Base-by-base conservation (phyloP, 1,140 invertebrate genomes). In the Zaprionus africanus region DNA sequence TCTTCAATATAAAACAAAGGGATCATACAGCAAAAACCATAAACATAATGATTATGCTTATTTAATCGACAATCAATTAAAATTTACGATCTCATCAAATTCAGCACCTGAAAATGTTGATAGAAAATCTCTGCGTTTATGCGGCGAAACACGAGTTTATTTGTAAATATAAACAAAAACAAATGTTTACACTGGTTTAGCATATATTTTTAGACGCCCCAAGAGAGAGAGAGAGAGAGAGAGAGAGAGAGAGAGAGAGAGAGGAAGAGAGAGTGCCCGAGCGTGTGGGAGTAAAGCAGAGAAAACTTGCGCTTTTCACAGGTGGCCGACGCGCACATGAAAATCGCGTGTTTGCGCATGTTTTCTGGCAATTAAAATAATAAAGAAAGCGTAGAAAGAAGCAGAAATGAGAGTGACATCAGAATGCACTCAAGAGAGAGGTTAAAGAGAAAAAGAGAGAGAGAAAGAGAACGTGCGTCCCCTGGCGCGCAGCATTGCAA, bases 121-220 rank as follows among this genome's bases (percentile, higher is more conserved):
- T 54, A 5, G 5, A 54, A 54, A 54, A 15, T n/a, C 4, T 28
- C 12, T 13, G 19, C 24, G 5, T 70, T 69, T 75, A 69, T 69
- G 24, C 26, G 51, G 66, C 34, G 5, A 70, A 64, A 63, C 73
- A 71, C 36, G 22, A 56, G 68, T 57, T 63, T 66, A 61, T 61
- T 88, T 83, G 84, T 87, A 87, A 87, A 88, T 84, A 90, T 88
- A 90, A 87, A 87, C 83, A 88, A 88, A 72, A 83, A 81, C 67
- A 78, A 81, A 88, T 84, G 82, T 71, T 67, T 80, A 86, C 59
- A 54, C 49, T 51, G 34, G 7, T 65, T 49, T 65, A 13, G 12
- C 58, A 26, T 77, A 58, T 75, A 79, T 77, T 67, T 86, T 38
- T 41, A 79, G 67, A 19, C 38, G 1, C 26, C 43, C 4, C 12